A percentile compares a stretch with the other conserved stretches of the same genome.
Evolutionary conservation across 2,888 invertebrate species (phyloP).

Genomic region (Parasteatoda lunata): DNA sequence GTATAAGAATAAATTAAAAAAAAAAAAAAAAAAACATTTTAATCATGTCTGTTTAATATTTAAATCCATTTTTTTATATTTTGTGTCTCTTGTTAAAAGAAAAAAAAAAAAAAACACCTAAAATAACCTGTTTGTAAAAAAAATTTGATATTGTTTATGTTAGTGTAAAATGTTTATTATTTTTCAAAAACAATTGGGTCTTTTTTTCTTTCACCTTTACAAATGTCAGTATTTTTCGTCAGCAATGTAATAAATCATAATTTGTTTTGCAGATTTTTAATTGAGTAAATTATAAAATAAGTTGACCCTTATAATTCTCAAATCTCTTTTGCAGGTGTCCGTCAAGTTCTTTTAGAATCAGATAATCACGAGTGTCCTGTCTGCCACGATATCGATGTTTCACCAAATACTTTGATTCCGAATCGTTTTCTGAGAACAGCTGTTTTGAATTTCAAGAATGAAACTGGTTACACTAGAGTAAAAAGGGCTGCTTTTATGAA

Average conservation of each 20-base stretch:
- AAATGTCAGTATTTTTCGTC: too few relatives aligned
- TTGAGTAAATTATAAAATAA: too few relatives aligned
- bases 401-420: constrained; percentile 93
- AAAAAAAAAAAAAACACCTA: too few relatives aligned
- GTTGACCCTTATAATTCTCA: too few relatives aligned
- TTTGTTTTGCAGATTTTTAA: too few relatives aligned
- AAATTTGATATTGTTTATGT: too few relatives aligned
- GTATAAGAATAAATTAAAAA: too few relatives aligned
- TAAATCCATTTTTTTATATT: not conserved
- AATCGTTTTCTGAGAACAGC: constrained; percentile 92
- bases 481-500: constrained; percentile 58
- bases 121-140: too few relatives aligned
- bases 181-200: too few relatives aligned
- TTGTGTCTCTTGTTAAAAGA: not conserved
- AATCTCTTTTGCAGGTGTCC: constrained; percentile 81
- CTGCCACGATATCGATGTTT: constrained; percentile 92
- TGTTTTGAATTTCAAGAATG: constrained; percentile 91
- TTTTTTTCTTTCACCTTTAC: too few relatives aligned
- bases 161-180: too few relatives aligned
- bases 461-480: constrained; percentile 85
- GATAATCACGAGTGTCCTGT: constrained; percentile 97
- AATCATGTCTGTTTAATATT: not conserved
- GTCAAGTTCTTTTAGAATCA: constrained; percentile 89
- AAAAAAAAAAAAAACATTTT: constrained; percentile 1
- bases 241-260: too few relatives aligned